Evolutionary conservation across 2,113 vertebrate genomes (phyloP).

Genomic region (Mobula birostris): DNA sequence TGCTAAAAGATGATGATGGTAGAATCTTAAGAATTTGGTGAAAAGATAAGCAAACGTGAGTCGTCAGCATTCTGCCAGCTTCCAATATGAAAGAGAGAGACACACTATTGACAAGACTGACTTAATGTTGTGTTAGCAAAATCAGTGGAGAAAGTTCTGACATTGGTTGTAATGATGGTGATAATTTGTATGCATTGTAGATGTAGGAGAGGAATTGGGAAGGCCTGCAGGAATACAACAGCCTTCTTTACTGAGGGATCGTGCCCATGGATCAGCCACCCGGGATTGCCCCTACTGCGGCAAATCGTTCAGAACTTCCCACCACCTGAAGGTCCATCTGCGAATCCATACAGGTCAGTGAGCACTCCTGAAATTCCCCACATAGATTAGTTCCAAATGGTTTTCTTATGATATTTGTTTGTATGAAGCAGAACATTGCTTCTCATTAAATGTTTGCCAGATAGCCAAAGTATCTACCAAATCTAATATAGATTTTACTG

Average conservation of each 20-base stretch:
- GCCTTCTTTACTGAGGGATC: slow-evolving; percentile 77
- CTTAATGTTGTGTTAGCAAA: slow-evolving; percentile 80
- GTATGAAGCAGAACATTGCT: neutral
- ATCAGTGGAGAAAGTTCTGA: slow-evolving; percentile 67
- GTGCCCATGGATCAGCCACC: slow-evolving; percentile 82
- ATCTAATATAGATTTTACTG: neutral
- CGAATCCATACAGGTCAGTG: slow-evolving; percentile 97
- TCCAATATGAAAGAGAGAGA: slow-evolving; percentile 69
- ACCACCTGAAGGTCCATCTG: slow-evolving; percentile 97
- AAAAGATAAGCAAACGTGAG: slow-evolving; percentile 80
- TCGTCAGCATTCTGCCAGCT: slow-evolving; percentile 94
- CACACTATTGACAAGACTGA: slow-evolving; percentile 75
- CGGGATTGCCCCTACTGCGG: slow-evolving; percentile 98
- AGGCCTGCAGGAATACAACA: slow-evolving; percentile 75
- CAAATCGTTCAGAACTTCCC: slow-evolving; percentile 96
- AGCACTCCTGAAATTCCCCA: neutral
- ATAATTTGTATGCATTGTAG: slow-evolving; percentile 76
- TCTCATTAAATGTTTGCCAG: neutral
- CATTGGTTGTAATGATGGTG: slow-evolving; percentile 77
- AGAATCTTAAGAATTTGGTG: slow-evolving; percentile 76
- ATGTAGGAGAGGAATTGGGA: slow-evolving; percentile 87
- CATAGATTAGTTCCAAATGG: neutral
- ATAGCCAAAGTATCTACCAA: neutral
- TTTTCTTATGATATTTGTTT: neutral
- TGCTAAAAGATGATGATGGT: slow-evolving; percentile 75